Evolutionary conservation across 2,113 vertebrate species (phyloP).

Genomic region (Nestor notabilis): DNA sequence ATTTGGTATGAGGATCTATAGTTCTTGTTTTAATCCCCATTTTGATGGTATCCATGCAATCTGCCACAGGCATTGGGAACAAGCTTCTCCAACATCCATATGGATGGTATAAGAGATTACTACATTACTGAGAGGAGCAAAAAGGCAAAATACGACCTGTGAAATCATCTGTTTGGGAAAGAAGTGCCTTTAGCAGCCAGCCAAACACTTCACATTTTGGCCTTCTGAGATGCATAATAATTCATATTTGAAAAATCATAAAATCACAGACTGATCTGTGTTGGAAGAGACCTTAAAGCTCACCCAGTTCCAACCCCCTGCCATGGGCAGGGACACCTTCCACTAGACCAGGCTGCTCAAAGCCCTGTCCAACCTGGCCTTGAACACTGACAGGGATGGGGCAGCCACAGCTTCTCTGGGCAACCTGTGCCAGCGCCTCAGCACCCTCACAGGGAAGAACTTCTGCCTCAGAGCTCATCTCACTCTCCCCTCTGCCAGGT

Average conservation of each 20-base stretch:
- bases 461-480: too few relatives aligned
- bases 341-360: too few relatives aligned
- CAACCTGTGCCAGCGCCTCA: too few relatives aligned
- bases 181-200: slow-evolving; percentile 16
- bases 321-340: too few relatives aligned
- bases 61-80: neutral
- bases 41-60: neutral
- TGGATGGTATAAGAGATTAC: slow-evolving; percentile 51
- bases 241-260: neutral
- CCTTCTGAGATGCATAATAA: slow-evolving; percentile 6
- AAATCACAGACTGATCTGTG: too few relatives aligned
- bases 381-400: too few relatives aligned
- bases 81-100: neutral
- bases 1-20: neutral
- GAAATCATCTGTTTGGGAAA: slow-evolving; percentile 57
- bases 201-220: neutral
- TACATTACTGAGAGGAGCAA: neutral
- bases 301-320: too few relatives aligned
- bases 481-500: too few relatives aligned
- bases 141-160: neutral
- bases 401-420: too few relatives aligned
- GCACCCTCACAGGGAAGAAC: too few relatives aligned
- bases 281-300: too few relatives aligned
- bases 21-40: neutral
- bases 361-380: too few relatives aligned